These are phyloP conservation scores for Apis laboriosa DNA, from an alignment of 1,140 invertebrate species.

Conservation along the genomic window DNA sequence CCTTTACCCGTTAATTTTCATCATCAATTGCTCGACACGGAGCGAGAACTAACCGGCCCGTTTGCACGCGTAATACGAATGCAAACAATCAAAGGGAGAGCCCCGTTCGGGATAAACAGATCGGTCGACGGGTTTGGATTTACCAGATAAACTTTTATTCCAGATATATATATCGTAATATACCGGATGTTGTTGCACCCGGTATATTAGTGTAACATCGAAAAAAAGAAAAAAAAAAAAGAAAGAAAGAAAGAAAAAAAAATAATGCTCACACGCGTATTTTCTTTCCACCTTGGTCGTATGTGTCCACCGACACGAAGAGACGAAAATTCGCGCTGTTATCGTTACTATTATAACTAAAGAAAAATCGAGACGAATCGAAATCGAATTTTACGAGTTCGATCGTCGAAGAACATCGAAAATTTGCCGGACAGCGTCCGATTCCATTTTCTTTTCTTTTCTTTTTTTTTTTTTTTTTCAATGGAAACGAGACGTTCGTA, in stretches of 20 bases:
- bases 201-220: constrained; percentile 7
- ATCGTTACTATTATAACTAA: background rate
- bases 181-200: constrained; percentile 1
- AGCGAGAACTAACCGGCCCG: background rate
- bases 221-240: background rate
- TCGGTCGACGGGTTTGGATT: background rate
- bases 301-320: too few species aligned
- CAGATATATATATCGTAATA: background rate
- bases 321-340: too few species aligned
- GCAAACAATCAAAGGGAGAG: constrained; percentile 26
- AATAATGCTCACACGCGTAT: background rate
- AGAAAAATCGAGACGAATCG: too few species aligned
- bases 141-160: constrained; percentile 38
- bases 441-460: too few species aligned
- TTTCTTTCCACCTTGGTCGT: too few species aligned
- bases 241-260: background rate
- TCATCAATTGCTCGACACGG: constrained; percentile 9
- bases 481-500: background rate
- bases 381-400: too few species aligned
- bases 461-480: too few species aligned
- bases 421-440: background rate
- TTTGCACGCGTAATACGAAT: constrained; percentile 1
- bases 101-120: constrained; percentile 14
- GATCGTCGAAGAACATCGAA: too few species aligned
- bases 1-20: constrained; percentile 26